phyloP scores from a whole-genome alignment of 1,140 invertebrate species.

The Atopsyche davidsoni region DNA sequence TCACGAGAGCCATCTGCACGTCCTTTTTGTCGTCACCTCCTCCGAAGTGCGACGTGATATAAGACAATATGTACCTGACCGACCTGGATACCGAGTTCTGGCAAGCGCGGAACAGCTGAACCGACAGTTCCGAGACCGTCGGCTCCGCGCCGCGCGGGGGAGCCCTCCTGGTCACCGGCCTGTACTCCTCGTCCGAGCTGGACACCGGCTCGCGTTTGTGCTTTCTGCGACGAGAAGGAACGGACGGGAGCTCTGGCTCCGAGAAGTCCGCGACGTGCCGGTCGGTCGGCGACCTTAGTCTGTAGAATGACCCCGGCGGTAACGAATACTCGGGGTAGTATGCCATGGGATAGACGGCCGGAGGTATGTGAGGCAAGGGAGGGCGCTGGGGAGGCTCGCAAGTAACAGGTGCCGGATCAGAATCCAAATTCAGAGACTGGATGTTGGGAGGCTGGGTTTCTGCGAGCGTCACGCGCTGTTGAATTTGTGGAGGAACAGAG shows the following conservation, averaged over 20 bases:
- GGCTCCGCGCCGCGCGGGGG: conserved; percentile 44
- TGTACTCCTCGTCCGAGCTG: conserved; percentile 45
- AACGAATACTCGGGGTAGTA: conserved; percentile 49
- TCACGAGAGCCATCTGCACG: conserved; percentile 64
- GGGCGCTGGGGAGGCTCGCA: conserved; percentile 47
- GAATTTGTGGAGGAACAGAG: conserved; percentile 33
- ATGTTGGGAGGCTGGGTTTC: too few species aligned
- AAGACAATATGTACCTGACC: conserved; percentile 58
- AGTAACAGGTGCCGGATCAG: neutral
- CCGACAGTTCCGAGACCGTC: conserved; percentile 56
- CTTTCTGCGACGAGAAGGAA: conserved; percentile 37
- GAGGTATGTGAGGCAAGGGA: conserved; percentile 48
- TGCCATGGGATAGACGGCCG: conserved; percentile 42
- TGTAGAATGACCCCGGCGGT: conserved; percentile 40
- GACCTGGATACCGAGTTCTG: conserved; percentile 55
- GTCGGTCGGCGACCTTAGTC: conserved; percentile 40
- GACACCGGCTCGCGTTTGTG: conserved; percentile 42
- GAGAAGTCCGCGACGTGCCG: conserved; percentile 37
- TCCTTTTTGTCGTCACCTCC: conserved; percentile 60
- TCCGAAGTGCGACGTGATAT: conserved; percentile 52
- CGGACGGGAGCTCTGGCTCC: conserved; percentile 35
- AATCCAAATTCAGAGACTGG: neutral
- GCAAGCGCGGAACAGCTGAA: conserved; percentile 60
- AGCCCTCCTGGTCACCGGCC: conserved; percentile 41
- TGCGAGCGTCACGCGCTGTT: too few species aligned